phyloP scores from a whole-genome alignment of 2,797 vertebrate species.

The Podarcis siculus region DNA sequence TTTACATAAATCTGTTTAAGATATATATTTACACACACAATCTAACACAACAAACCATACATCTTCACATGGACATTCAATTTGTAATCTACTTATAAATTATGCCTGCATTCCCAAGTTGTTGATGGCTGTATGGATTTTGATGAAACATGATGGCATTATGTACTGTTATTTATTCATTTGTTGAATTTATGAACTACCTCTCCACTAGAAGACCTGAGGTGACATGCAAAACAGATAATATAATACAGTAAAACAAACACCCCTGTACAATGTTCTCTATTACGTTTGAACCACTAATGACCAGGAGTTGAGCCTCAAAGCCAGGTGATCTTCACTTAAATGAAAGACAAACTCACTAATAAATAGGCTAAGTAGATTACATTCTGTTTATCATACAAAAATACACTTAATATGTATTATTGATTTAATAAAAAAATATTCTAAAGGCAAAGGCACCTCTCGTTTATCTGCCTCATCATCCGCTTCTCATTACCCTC shows the following conservation, averaged over 20 bases:
- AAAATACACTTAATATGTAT: accelerated
- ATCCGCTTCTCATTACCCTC: neutral
- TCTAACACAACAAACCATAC: neutral
- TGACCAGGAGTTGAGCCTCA: neutral
- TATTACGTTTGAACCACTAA: neutral
- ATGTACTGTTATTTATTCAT: neutral
- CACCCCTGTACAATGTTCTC: neutral
- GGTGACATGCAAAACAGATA: neutral
- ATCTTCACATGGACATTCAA: neutral
- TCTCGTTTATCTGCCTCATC: neutral
- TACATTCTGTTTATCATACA: neutral
- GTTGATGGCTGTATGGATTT: neutral
- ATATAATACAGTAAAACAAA: neutral
- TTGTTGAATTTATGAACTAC: constrained; percentile 3
- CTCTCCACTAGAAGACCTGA: neutral
- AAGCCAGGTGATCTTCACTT: accelerated
- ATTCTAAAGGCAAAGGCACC: neutral
- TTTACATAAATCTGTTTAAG: neutral
- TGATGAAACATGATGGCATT: neutral
- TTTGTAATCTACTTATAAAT: neutral
- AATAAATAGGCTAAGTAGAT: neutral
- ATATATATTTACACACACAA: neutral
- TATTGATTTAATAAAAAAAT: neutral
- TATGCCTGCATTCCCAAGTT: neutral
- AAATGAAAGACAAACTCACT: neutral